These are phyloP conservation scores for Lithophane socia DNA, from an alignment of 2,888 invertebrate species.

Conservation along the genomic window DNA sequence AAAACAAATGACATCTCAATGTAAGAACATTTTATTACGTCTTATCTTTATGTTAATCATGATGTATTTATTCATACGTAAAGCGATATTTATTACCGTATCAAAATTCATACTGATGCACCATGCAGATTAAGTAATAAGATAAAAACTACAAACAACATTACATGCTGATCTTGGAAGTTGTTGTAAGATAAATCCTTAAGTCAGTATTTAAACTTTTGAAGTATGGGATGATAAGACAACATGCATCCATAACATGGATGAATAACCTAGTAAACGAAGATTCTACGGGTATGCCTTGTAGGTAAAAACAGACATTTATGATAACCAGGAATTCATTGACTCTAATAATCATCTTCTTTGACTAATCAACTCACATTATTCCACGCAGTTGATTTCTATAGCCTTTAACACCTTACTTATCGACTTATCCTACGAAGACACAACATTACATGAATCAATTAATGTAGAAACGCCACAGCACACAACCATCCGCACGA, in stretches of 20 bases:
- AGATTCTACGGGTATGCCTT: background rate
- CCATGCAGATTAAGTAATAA: slow-evolving; percentile 21
- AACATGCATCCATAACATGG: background rate
- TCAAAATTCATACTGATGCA: slow-evolving; percentile 36
- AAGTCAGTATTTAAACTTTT: background rate
- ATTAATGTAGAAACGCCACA: slow-evolving; percentile 50
- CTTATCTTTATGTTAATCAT: slow-evolving; percentile 28
- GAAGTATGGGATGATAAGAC: background rate
- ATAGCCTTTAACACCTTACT: background rate
- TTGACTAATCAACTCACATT: background rate
- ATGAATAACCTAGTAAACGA: background rate
- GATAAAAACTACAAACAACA: slow-evolving; percentile 8
- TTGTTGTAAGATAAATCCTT: background rate
- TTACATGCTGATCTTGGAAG: background rate
- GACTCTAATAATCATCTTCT: background rate
- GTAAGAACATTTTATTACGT: slow-evolving; percentile 31
- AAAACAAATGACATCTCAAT: slow-evolving; percentile 25
- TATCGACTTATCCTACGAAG: background rate
- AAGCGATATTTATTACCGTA: slow-evolving; percentile 36
- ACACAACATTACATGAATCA: slow-evolving; percentile 28
- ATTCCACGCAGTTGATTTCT: background rate
- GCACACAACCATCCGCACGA: slow-evolving; percentile 47
- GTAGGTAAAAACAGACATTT: background rate
- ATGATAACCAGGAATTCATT: background rate
- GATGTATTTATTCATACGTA: background rate